Conservation (phyloP, 2,113 vertebrate species). For the Peromyscus polionotus region DNA sequence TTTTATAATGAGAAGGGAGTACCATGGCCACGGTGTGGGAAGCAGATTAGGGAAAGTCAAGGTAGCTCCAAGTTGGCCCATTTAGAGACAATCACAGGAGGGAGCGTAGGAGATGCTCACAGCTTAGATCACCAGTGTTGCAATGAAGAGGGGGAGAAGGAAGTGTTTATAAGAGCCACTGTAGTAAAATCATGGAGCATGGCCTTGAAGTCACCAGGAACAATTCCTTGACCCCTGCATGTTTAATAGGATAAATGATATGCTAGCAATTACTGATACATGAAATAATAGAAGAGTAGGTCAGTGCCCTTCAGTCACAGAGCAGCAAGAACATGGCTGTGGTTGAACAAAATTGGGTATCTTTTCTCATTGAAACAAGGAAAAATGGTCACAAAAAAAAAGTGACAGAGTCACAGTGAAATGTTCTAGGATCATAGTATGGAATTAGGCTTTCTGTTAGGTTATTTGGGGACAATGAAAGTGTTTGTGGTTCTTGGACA, state of each 20-base stretch:
- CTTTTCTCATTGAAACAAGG: neutral
- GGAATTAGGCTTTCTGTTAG: neutral
- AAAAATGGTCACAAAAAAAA: neutral
- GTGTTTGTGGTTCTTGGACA: neutral
- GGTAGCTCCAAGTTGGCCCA: neutral
- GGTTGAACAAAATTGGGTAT: no score
- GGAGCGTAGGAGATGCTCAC: neutral
- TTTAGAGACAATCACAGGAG: neutral
- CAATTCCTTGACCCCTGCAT: neutral
- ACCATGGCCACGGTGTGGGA: neutral
- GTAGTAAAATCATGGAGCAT: neutral
- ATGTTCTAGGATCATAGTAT: neutral
- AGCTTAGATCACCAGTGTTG: neutral
- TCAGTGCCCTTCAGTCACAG: neutral
- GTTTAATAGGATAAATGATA: neutral
- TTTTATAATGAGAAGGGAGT: neutral
- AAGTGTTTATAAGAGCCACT: neutral
- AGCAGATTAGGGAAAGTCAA: neutral
- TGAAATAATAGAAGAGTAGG: neutral
- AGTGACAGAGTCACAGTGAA: neutral
- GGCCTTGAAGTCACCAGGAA: neutral
- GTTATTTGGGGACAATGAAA: neutral
- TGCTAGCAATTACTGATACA: neutral
- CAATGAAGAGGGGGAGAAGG: neutral
- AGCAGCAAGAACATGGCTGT: neutral